Evolutionary conservation across 2,113 vertebrate species (phyloP).

Genomic region (Aphelocoma coerulescens): DNA sequence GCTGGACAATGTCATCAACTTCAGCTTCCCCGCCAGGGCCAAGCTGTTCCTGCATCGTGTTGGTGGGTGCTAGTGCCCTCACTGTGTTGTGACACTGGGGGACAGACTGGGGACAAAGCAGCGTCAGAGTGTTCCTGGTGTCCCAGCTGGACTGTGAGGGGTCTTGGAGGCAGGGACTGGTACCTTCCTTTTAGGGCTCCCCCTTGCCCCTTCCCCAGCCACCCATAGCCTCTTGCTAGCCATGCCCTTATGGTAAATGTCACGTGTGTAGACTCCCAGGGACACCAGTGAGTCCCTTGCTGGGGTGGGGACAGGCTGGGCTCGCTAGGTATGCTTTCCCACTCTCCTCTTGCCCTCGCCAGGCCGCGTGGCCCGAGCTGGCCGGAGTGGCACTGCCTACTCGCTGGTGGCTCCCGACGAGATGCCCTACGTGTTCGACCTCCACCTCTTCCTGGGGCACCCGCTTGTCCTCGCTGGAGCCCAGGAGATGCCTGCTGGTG

Average conservation of each 20-base stretch:
- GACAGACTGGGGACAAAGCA: neutral
- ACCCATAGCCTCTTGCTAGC: neutral
- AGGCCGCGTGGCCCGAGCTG: conserved; percentile 94
- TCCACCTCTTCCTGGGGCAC: conserved; percentile 91
- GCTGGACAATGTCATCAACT: conserved; percentile 96
- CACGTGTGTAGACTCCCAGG: accelerated
- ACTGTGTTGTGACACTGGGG: accelerated
- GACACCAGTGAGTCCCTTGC: neutral
- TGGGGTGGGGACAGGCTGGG: too few species aligned
- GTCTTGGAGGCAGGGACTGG: neutral
- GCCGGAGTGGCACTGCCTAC: conserved; percentile 85
- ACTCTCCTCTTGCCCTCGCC: neutral
- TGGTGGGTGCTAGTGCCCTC: conserved; percentile 68
- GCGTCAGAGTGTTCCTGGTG: neutral
- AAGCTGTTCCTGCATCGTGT: conserved; percentile 97
- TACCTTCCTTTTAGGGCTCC: neutral
- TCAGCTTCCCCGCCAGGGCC: conserved; percentile 92
- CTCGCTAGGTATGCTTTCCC: neutral
- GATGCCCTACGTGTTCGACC: conserved; percentile 86
- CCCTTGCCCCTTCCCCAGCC: neutral
- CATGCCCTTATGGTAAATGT: accelerated
- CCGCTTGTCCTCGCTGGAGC: conserved; percentile 73
- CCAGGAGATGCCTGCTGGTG: conserved; percentile 72
- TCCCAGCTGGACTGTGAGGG: neutral
- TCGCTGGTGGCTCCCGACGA: conserved; percentile 90